Percentiles rank a stretch among this genome's conserved stretches.
phyloP scores from a whole-genome alignment of 2,888 invertebrate species.

The Zaprionus lineosus region DNA sequence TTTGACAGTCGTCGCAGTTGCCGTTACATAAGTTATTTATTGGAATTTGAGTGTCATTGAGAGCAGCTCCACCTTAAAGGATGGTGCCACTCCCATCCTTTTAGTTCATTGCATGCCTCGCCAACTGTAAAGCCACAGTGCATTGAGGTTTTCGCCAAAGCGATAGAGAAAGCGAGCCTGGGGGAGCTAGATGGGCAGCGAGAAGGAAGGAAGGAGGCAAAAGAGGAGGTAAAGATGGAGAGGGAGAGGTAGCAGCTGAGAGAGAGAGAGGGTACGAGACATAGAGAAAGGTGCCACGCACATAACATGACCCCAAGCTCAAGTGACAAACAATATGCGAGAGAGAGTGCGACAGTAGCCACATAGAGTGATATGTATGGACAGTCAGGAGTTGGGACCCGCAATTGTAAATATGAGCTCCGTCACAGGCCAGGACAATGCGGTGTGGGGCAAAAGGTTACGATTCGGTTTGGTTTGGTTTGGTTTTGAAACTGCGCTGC shows the following conservation, averaged over 20 bases:
- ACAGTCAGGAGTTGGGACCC: not conserved
- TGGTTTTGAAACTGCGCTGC: too few relatives aligned
- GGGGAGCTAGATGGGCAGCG: too few relatives aligned
- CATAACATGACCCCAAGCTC: conserved; percentile 38
- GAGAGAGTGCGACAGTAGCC: conserved; percentile 17
- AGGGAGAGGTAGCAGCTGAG: not conserved
- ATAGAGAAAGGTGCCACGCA: not conserved
- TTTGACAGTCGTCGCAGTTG: conserved; percentile 53
- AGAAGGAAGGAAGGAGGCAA: too few relatives aligned
- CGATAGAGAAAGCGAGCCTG: too few relatives aligned
- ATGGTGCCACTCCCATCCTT: too few relatives aligned
- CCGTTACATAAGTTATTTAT: conserved; percentile 63
- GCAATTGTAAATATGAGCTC: not conserved
- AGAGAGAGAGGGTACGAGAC: not conserved
- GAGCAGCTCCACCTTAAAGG: conserved; percentile 12
- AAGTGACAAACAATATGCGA: conserved; percentile 45
- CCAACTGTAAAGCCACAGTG: conserved; percentile 37
- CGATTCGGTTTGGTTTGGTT: too few relatives aligned
- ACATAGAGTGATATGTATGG: conserved; percentile 15
- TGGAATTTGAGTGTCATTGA: conserved; percentile 64
- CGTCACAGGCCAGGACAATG: too few relatives aligned
- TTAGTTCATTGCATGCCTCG: not conserved
- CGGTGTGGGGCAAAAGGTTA: not conserved
- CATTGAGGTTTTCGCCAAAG: conserved; percentile 34
- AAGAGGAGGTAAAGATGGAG: not conserved